Percentiles rank a stretch among this genome's conserved stretches.
Evolutionary conservation across 2,113 vertebrate genomes (phyloP).

Genomic region (Oceanodroma tethys): DNA sequence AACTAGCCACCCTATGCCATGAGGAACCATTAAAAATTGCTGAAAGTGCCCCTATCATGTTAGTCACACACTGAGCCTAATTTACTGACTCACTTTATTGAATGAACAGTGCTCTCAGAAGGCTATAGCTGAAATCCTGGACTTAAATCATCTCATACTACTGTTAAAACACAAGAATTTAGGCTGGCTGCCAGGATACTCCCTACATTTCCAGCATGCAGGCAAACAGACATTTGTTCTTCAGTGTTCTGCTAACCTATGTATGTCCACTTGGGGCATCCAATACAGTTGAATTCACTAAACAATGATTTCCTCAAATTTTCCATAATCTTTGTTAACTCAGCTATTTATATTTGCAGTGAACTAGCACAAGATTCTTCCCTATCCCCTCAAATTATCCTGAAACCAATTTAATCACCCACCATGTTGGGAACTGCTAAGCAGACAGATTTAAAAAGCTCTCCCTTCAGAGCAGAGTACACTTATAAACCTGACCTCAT

Average conservation of each 20-base stretch:
- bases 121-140: background rate
- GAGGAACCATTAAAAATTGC: background rate
- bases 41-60: background rate
- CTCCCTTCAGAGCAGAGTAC: background rate
- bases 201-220: background rate
- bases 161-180: background rate
- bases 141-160: background rate
- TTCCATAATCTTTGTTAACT: background rate
- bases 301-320: background rate
- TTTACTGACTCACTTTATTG: background rate
- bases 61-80: background rate
- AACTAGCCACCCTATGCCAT: background rate
- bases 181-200: background rate
- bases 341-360: background rate
- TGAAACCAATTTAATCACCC: background rate
- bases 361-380: background rate
- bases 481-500: background rate
- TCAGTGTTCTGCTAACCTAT: background rate
- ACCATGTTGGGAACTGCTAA: background rate
- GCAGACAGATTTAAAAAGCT: background rate
- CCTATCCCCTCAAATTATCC: background rate
- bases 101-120: background rate
- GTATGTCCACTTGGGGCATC: background rate
- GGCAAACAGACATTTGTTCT: background rate
- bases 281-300: background rate